Evolutionary conservation across 1,140 invertebrate species (phyloP).

Genomic region (Holotrichia oblita): DNA sequence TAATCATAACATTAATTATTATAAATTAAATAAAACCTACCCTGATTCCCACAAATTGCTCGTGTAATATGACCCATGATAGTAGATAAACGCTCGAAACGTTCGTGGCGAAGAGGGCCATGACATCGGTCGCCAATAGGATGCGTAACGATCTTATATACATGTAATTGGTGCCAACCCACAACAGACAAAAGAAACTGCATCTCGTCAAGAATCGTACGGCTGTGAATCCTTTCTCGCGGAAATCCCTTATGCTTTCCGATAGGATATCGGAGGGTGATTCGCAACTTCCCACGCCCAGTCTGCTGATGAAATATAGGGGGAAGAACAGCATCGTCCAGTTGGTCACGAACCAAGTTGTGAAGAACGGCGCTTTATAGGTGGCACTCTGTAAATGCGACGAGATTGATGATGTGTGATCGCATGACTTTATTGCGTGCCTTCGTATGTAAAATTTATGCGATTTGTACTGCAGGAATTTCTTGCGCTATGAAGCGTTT

Average conservation of each 20-base stretch:
- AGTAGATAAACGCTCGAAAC: slow-evolving; percentile 93
- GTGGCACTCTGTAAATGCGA: slow-evolving; percentile 64
- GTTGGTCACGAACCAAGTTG: slow-evolving; percentile 94
- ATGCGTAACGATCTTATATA: slow-evolving; percentile 87
- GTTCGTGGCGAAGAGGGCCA: slow-evolving; percentile 92
- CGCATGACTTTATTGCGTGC: background rate
- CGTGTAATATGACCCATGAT: slow-evolving; percentile 95
- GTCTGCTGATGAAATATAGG: slow-evolving; percentile 80
- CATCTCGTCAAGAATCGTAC: slow-evolving; percentile 86
- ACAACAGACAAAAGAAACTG: slow-evolving; percentile 87
- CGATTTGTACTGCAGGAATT: background rate
- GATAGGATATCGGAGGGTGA: slow-evolving; percentile 77
- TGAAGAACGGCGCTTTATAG: slow-evolving; percentile 92
- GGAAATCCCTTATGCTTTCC: slow-evolving; percentile 83
- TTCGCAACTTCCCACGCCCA: slow-evolving; percentile 76
- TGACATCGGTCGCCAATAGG: slow-evolving; percentile 88
- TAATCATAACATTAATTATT: background rate
- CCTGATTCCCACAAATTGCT: slow-evolving; percentile 94
- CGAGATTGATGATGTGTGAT: too few relatives aligned
- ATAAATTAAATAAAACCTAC: slow-evolving; percentile 73
- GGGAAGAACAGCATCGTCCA: slow-evolving; percentile 93
- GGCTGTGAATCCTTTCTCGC: slow-evolving; percentile 88
- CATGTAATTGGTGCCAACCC: slow-evolving; percentile 93
- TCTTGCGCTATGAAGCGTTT: too few relatives aligned
- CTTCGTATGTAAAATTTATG: background rate